These are phyloP conservation scores for Girardinus metallicus DNA, from an alignment of 2,797 vertebrate species.

Conservation along the genomic window DNA sequence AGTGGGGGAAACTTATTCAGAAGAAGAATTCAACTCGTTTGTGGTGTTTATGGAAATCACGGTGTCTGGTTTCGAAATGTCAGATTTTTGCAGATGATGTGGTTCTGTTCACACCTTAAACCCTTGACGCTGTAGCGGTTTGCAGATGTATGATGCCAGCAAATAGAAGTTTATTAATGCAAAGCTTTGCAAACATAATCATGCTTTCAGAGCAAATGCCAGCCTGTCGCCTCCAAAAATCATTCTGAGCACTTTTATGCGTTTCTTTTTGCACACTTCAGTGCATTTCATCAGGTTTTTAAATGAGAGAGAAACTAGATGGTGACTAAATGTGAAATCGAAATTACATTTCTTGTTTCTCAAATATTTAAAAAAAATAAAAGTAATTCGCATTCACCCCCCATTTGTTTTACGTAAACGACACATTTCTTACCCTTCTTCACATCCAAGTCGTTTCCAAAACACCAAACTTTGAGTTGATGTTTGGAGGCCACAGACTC, in stretches of 20 bases:
- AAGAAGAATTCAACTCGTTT: background rate
- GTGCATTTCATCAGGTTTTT: background rate
- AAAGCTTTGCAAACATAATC: background rate
- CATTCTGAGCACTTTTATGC: no score
- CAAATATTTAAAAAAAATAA: background rate
- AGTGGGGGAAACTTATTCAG: background rate
- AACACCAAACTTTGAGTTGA: background rate
- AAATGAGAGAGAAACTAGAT: background rate
- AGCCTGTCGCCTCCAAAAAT: no score
- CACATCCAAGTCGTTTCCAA: background rate
- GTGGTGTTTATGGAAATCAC: background rate
- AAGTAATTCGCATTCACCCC: background rate
- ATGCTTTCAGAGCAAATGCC: no score
- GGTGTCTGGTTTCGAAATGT: background rate
- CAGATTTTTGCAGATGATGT: background rate
- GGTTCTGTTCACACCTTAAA: background rate
- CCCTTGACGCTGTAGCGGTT: background rate
- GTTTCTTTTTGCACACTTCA: background rate
- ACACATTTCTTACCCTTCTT: background rate
- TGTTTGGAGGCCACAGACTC: background rate
- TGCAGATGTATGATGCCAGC: background rate
- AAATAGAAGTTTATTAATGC: background rate
- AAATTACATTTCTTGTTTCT: background rate
- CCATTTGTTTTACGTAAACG: background rate
- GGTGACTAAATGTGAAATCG: background rate